Base-by-base conservation (phyloP, 1,140 invertebrate genomes). In the Drosophila lacteicornis region DNA sequence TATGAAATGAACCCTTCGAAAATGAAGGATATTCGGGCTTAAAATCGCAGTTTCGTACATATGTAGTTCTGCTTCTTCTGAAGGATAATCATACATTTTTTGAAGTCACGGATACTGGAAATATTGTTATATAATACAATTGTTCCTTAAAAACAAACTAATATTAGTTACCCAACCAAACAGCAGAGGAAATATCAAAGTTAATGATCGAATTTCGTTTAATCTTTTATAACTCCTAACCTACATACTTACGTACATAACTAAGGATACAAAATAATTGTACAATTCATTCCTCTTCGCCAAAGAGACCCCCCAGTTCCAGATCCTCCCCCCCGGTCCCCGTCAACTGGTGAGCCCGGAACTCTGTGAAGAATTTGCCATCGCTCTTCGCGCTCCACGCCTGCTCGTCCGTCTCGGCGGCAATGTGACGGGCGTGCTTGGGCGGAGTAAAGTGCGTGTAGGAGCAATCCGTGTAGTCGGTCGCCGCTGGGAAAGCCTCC, bases 331-430 rank as follows among this genome's bases (percentile, higher is more conserved):
- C 36, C 1, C 63, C 67, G 4, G 70, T 60, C 4, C 57, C 61
- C 8, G 68, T 61, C 11, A 78, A 12, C 36, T 81, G 82, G 9
- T 85, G 70, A 1, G 59, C 51, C 47, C 88, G 59, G 15, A 92
- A 92, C 19, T 91, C 91, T 4, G 74, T 91, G 19, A 92, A 92
- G 47, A 80, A 92, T 60, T 92, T 92, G 0, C 91, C 91, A 70
- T 92, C 79, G 55, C 79, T 80, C 15, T 58, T 61, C 0, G 63
- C 61, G 69, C 76, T 70, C 91, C 91, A 92, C 4, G 33, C 57
- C 15, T 43, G 67, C 5, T 81, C 67, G 4, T 77, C 75, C 22
- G 57, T 49, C 19, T 79, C 63, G n/a, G 65, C 67, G 0, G 87
- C 84, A 27, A 80, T 49, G 38, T 87, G 80, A 1, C 82, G 66